Percentiles rank a stretch among this genome's conserved stretches.
Conservation (phyloP, 1,140 invertebrate species). For the Papilio polyxenes region DNA sequence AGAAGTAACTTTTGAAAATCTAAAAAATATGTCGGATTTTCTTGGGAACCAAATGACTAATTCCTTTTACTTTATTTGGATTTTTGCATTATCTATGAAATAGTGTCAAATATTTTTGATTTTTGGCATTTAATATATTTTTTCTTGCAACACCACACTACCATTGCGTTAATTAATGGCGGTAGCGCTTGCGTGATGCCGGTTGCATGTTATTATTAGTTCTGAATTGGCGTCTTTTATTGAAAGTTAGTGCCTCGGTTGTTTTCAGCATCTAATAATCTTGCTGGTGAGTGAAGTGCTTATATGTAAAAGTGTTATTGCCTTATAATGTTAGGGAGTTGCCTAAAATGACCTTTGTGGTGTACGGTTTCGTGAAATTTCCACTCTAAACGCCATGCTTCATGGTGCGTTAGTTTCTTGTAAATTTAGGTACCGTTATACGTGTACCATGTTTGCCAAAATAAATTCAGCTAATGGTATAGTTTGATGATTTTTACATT, state of each 20-base stretch:
- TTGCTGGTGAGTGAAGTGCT: slow-evolving; percentile 46
- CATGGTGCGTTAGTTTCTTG: slow-evolving; percentile 66
- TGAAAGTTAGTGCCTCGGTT: slow-evolving; percentile 53
- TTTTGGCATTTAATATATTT: neutral
- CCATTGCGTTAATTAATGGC: slow-evolving; percentile 61
- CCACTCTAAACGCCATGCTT: slow-evolving; percentile 70
- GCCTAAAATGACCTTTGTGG: slow-evolving; percentile 39
- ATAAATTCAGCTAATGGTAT: slow-evolving; percentile 39
- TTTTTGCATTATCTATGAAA: neutral
- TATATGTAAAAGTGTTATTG: slow-evolving; percentile 32
- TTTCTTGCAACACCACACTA: slow-evolving; percentile 13
- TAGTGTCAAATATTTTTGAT: neutral
- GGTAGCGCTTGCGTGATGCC: slow-evolving; percentile 78
- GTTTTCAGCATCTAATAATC: slow-evolving; percentile 33
- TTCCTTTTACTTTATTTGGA: neutral
- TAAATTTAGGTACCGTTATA: slow-evolving; percentile 63
- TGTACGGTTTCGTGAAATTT: slow-evolving; percentile 71
- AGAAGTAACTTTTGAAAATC: too few species aligned
- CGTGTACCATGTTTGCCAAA: slow-evolving; percentile 42
- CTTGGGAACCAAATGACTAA: neutral
- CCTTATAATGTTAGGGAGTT: slow-evolving; percentile 20
- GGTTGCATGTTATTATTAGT: slow-evolving; percentile 75
- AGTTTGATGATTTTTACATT: slow-evolving; percentile 39
- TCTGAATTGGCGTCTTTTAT: slow-evolving; percentile 71
- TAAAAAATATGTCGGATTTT: neutral